These are phyloP conservation scores for Microtus oregoni DNA, from an alignment of 2,113 vertebrate genomes.

Conservation along the genomic window DNA sequence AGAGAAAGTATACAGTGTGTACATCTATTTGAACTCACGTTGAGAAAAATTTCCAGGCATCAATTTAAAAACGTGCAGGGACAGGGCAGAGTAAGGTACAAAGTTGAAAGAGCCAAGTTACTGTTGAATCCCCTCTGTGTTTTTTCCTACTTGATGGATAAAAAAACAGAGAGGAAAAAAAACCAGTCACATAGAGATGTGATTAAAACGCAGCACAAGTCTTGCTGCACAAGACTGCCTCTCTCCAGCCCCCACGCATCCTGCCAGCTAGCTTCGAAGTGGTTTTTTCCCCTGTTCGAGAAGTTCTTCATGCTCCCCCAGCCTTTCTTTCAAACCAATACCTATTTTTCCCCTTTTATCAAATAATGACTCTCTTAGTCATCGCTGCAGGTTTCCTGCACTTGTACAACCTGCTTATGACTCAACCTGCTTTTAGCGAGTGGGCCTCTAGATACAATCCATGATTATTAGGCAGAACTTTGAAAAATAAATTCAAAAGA, in stretches of 20 bases:
- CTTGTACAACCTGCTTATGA: constrained; percentile 75
- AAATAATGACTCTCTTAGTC: constrained; percentile 82
- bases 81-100: background rate
- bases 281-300: constrained; percentile 66
- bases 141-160: constrained; percentile 66
- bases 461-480: constrained; percentile 70
- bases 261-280: constrained; percentile 78
- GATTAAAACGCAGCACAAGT: constrained; percentile 78
- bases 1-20: constrained; percentile 38
- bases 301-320: constrained; percentile 72
- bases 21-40: constrained; percentile 38
- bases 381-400: constrained; percentile 69
- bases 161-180: constrained; percentile 16
- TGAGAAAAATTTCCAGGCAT: constrained; percentile 41
- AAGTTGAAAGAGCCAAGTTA: constrained; percentile 53
- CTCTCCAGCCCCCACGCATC: constrained; percentile 63
- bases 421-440: constrained; percentile 79
- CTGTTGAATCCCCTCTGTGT: constrained; percentile 61
- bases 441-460: constrained; percentile 66
- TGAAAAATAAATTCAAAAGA: constrained; percentile 63
- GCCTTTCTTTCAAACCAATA: constrained; percentile 76
- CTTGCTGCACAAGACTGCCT: constrained; percentile 61
- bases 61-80: constrained; percentile 54
- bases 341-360: constrained; percentile 76
- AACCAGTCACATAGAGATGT: constrained; percentile 68